Percentiles rank a stretch among this genome's conserved stretches.
phyloP scores from a whole-genome alignment of 2,113 vertebrate species.

The Numenius arquata region DNA sequence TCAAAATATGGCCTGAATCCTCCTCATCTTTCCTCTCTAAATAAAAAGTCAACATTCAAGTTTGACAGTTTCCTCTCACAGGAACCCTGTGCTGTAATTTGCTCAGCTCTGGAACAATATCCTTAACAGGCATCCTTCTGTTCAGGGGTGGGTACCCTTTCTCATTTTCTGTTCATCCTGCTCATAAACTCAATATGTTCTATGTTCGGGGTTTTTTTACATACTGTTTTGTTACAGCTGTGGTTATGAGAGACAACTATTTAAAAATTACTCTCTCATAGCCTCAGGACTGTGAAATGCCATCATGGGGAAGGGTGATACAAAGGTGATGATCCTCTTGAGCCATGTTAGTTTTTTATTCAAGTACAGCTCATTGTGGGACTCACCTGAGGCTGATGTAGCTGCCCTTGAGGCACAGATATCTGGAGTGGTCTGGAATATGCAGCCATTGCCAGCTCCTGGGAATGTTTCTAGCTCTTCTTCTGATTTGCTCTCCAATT shows the following conservation, averaged over 20 bases:
- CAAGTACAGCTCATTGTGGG: not conserved
- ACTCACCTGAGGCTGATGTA: not conserved
- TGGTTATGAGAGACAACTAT: not conserved
- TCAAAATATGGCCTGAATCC: not conserved
- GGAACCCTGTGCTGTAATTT: not conserved
- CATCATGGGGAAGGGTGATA: not conserved
- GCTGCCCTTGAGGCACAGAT: not conserved
- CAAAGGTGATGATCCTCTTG: not conserved
- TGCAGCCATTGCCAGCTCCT: not conserved
- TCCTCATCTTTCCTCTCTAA: not conserved
- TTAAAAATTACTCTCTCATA: not conserved
- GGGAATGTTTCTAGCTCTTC: not conserved
- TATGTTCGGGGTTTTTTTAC: not conserved
- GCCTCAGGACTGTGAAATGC: not conserved
- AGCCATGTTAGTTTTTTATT: not conserved
- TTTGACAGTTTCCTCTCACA: not conserved
- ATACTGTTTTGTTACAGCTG: not conserved
- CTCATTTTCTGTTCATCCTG: not conserved
- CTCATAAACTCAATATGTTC: not conserved
- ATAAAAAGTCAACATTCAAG: not conserved
- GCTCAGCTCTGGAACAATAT: not conserved
- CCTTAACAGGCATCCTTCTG: not conserved
- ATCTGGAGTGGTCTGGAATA: not conserved
- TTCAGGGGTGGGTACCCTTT: not conserved
- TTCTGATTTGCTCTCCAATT: not conserved